phyloP scores from a whole-genome alignment of 2,113 vertebrate genomes.

The Gopherus evgoodei region DNA sequence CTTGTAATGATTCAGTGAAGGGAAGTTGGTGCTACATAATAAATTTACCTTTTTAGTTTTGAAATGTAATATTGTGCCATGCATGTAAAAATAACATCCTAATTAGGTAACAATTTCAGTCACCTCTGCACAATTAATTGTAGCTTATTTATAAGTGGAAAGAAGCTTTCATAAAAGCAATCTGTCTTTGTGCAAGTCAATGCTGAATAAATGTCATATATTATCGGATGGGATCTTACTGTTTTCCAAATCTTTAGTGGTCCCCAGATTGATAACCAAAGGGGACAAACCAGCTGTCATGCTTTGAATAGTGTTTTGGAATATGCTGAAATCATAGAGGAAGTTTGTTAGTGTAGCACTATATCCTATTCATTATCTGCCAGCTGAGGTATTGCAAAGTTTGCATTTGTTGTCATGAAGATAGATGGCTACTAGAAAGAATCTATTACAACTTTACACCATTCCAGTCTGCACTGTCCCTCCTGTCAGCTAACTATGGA shows the following conservation, averaged over 20 bases:
- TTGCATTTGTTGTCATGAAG: conserved; percentile 51
- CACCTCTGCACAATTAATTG: conserved; percentile 13
- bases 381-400: conserved; percentile 10
- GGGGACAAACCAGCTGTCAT: background rate
- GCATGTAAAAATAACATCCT: background rate
- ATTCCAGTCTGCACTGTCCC: conserved; percentile 19
- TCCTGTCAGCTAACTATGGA: conserved; percentile 35
- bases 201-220: conserved; percentile 2
- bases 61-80: background rate
- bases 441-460: conserved; percentile 36
- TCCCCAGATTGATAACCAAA: background rate
- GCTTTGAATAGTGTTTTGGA: conserved; percentile 6
- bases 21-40: background rate
- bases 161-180: conserved; percentile 1
- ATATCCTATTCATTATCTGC: conserved; percentile 14
- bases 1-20: background rate
- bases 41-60: background rate
- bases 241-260: background rate
- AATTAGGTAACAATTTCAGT: background rate
- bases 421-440: background rate
- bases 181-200: background rate
- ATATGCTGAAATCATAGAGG: conserved; percentile 1
- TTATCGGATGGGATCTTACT: conserved; percentile 20
- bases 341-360: conserved; percentile 9
- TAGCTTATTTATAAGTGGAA: conserved; percentile 31